Conservation (phyloP, 2,113 vertebrate species). For the Ptilorrhoa leucosticta region DNA sequence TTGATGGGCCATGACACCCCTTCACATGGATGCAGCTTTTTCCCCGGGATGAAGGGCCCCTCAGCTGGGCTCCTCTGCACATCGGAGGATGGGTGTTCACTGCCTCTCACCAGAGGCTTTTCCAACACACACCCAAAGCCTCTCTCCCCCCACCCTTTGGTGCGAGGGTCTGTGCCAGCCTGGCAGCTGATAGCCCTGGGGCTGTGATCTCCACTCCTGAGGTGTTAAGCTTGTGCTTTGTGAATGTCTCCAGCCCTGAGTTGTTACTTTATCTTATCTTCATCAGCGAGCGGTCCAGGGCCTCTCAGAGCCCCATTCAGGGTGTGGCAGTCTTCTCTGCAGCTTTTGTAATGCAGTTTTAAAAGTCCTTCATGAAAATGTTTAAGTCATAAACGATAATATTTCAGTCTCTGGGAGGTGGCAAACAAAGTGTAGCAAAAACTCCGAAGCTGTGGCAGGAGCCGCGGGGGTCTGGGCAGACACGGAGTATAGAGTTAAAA, state of each 20-base stretch:
- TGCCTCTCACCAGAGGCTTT: not conserved
- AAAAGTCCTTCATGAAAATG: not conserved
- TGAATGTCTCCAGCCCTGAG: not conserved
- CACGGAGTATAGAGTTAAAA: no score
- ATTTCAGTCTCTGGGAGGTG: not conserved
- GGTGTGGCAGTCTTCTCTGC: not conserved
- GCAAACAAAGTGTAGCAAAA: no score
- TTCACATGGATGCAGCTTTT: no score
- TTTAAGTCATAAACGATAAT: not conserved
- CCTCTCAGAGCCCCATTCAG: not conserved
- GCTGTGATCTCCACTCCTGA: not conserved
- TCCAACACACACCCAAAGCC: not conserved
- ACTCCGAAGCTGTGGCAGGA: no score
- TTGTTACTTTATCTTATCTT: not conserved
- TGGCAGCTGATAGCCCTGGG: not conserved
- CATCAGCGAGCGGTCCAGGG: not conserved
- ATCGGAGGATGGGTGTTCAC: not conserved
- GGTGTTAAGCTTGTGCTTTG: not conserved
- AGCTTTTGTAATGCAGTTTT: not conserved
- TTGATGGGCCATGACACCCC: no score
- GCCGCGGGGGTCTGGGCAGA: no score
- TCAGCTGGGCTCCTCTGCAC: no score
- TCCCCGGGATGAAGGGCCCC: no score
- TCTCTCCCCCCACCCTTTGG: not conserved
- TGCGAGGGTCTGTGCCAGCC: fast-evolving